Percentiles rank a stretch among this genome's conserved stretches.
Evolutionary conservation across 1,140 invertebrate genomes (phyloP).

Genomic region (silkworm (Bombyx mori)): ASM3026992v2 NC_085115.1:4450501-4451000

Average conservation of each 20-base stretch:
- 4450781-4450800: no score
- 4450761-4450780: no score
- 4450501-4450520: slow-evolving; percentile 27
- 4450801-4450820: background rate
- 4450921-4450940: background rate
- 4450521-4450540: slow-evolving; percentile 52
- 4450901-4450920: background rate
- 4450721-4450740: slow-evolving; percentile 18
- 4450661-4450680: slow-evolving; percentile 27
- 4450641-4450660: slow-evolving; percentile 10
- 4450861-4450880: background rate
- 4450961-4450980: background rate
- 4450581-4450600: slow-evolving; percentile 9
- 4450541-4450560: slow-evolving; percentile 58
- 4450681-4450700: slow-evolving; percentile 36
- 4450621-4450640: slow-evolving; percentile 27
- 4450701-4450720: slow-evolving; percentile 35
- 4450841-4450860: background rate
- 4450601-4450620: slow-evolving; percentile 23
- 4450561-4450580: slow-evolving; percentile 32
- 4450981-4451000: background rate
- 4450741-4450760: slow-evolving; percentile 24
- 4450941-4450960: background rate
- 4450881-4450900: background rate
- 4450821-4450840: background rate